Percentiles rank a stretch among this genome's conserved stretches.
These are phyloP conservation scores for Ryuthela nishihirai DNA, from an alignment of 2,888 invertebrate genomes.

Conservation along the genomic window DNA sequence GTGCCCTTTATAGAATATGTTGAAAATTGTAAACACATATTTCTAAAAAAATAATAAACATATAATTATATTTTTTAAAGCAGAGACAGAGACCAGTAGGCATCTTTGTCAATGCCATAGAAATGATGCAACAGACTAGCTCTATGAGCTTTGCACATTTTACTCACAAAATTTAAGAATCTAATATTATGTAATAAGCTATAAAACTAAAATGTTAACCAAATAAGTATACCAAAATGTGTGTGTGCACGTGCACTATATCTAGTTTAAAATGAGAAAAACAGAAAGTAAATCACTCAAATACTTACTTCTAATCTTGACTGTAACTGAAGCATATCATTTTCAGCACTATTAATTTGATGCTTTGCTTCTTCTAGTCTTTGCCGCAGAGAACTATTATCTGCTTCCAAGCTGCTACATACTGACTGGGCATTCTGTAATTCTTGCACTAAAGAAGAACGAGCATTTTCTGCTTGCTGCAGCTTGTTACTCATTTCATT, in stretches of 20 bases:
- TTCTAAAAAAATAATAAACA: no score
- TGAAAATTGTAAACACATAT: no score
- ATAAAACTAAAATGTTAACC: no score
- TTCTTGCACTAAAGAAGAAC: constrained; percentile 40
- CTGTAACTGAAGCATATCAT: constrained; percentile 19
- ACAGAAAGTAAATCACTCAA: not conserved
- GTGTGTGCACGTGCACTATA: not conserved
- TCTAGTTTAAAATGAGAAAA: not conserved
- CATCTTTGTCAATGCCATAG: no score
- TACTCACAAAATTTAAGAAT: no score
- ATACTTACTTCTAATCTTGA: constrained; percentile 20
- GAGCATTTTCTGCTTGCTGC: constrained; percentile 42
- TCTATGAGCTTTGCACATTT: no score
- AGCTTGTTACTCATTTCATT: constrained; percentile 56
- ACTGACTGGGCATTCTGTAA: constrained; percentile 30
- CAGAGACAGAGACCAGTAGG: no score
- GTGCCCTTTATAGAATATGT: no score
- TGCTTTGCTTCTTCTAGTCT: constrained; percentile 54
- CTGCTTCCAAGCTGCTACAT: constrained; percentile 35
- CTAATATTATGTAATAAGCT: no score
- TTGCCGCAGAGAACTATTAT: constrained; percentile 37
- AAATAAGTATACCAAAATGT: no score
- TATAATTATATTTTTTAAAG: no score
- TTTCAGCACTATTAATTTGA: constrained; percentile 19
- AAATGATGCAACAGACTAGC: no score